Conservation (phyloP, 1,140 invertebrate genomes). For the Tribolium castaneum region DNA sequence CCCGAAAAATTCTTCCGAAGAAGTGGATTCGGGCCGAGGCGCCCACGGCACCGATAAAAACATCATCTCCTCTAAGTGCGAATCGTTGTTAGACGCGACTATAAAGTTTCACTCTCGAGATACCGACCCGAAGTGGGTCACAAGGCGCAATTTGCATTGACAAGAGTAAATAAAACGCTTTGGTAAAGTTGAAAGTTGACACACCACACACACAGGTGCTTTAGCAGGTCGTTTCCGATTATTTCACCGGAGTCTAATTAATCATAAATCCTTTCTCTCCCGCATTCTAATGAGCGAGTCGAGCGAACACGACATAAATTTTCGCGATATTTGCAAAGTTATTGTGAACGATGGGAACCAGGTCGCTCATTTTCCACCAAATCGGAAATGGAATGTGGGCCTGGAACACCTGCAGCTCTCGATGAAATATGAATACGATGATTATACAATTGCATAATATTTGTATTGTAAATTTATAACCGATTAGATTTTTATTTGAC, state of each 20-base stretch:
- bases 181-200: constrained; percentile 35
- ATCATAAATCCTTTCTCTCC: constrained; percentile 31
- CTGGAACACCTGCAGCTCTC: not conserved
- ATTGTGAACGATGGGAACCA: not conserved
- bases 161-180: constrained; percentile 30
- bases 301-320: not conserved
- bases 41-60: constrained; percentile 8
- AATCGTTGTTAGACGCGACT: constrained; percentile 11
- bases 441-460: constrained; percentile 9
- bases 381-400: not conserved
- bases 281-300: constrained; percentile 25
- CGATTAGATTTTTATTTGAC: constrained; percentile 15
- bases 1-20: not conserved
- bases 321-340: constrained; percentile 9
- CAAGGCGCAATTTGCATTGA: constrained; percentile 27
- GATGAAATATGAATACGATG: constrained; percentile 23
- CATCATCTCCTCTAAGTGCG: constrained; percentile 13
- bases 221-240: constrained; percentile 31
- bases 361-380: not conserved
- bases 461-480: constrained; percentile 10
- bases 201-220: constrained; percentile 15
- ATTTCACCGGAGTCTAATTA: constrained; percentile 18
- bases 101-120: constrained; percentile 21
- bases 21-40: not conserved
- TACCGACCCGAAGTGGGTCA: constrained; percentile 26